phyloP scores from a whole-genome alignment of 2,113 vertebrate genomes.

The Numenius arquata region DNA sequence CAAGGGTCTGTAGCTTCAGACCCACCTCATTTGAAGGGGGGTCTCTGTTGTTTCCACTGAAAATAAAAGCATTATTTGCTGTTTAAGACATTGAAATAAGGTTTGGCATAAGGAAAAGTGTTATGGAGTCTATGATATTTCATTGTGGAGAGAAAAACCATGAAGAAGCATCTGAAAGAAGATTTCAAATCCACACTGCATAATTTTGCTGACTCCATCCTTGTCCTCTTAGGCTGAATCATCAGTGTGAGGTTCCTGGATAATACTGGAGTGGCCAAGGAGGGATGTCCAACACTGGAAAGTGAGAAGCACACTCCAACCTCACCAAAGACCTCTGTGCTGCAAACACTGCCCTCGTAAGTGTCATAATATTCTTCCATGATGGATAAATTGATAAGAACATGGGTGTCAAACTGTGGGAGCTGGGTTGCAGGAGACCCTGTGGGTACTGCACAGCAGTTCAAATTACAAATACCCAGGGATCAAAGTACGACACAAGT shows the following conservation, averaged over 20 bases:
- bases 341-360: background rate
- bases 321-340: background rate
- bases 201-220: background rate
- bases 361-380: background rate
- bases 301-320: background rate
- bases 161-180: background rate
- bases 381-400: background rate
- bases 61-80: background rate
- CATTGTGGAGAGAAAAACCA: background rate
- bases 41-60: background rate
- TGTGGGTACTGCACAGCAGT: background rate
- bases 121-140: background rate
- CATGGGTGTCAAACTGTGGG: rapidly evolving
- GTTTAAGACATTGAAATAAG: background rate
- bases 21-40: background rate
- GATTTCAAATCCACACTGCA: background rate
- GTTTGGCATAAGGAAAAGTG: background rate
- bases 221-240: background rate
- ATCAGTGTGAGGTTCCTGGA: background rate
- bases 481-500: rapidly evolving
- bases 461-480: rapidly evolving
- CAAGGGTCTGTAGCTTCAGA: background rate
- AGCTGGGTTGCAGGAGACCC: background rate
- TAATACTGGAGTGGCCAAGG: background rate
- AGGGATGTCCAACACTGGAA: background rate